These are phyloP conservation scores for Cyclura pinguis DNA, from an alignment of 2,797 vertebrate species.

Conservation along the genomic window DNA sequence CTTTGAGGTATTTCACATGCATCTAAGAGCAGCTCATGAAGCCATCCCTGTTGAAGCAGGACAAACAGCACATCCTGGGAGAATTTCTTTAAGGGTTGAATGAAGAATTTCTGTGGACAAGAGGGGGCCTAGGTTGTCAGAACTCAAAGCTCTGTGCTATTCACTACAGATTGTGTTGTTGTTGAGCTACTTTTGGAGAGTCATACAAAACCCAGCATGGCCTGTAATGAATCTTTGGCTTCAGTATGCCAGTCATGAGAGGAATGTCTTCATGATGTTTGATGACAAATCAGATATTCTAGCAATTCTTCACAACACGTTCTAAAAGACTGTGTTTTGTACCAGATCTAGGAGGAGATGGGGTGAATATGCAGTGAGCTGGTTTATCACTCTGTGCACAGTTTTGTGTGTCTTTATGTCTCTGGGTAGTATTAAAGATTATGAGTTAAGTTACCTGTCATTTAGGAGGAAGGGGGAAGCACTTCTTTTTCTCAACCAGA, in stretches of 20 bases:
- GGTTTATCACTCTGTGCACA: rapidly evolving
- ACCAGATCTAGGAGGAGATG: neutral
- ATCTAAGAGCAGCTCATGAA: too few relatives aligned
- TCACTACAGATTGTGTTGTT: neutral
- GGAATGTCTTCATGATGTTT: conserved; percentile 12
- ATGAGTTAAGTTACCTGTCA: neutral
- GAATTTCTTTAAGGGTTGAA: neutral
- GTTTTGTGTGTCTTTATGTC: neutral
- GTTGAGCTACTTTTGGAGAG: neutral
- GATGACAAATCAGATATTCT: neutral
- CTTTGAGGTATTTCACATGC: neutral
- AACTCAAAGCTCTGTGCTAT: neutral
- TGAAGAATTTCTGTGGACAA: neutral
- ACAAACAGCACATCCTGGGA: too few relatives aligned
- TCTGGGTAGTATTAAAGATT: neutral
- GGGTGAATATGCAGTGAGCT: neutral
- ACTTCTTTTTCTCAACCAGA: neutral
- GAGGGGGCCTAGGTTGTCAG: neutral
- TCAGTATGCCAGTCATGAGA: neutral
- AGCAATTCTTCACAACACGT: neutral
- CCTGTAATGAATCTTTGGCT: neutral
- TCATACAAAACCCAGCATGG: neutral
- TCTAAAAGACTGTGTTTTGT: conserved; percentile 9
- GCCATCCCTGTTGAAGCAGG: too few relatives aligned
- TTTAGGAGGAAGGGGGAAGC: neutral